These are phyloP conservation scores for Zaprionus lineosus DNA, from an alignment of 2,888 invertebrate genomes.

Conservation along the genomic window DNA sequence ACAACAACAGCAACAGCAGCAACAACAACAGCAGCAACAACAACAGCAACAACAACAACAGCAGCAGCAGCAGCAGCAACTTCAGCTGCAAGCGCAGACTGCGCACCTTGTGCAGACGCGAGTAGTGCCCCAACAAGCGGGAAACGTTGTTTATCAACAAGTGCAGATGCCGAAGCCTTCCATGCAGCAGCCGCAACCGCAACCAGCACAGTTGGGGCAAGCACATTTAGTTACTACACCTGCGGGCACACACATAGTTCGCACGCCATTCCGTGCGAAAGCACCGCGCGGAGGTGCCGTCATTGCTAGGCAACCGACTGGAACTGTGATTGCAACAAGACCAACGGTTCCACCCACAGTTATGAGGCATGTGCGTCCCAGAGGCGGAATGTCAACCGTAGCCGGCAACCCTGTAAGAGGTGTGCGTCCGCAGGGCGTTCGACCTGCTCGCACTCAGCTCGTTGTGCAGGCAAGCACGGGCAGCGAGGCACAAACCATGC, in stretches of 20 bases:
- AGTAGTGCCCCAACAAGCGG: constrained; percentile 60
- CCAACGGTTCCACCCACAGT: constrained; percentile 55
- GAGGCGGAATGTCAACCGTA: constrained; percentile 32
- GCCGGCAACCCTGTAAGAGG: constrained; percentile 37
- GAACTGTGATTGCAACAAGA: constrained; percentile 54
- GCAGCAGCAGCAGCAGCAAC: constrained; percentile 51
- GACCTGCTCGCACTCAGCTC: constrained; percentile 53
- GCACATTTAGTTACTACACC: constrained; percentile 57
- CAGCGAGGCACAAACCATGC: constrained; percentile 63
- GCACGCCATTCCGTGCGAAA: constrained; percentile 56
- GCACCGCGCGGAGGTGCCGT: constrained; percentile 48
- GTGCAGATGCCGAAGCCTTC: constrained; percentile 69
- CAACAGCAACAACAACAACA: constrained; percentile 62
- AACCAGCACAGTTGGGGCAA: constrained; percentile 37
- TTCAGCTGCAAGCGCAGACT: constrained; percentile 65
- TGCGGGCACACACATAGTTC: constrained; percentile 53
- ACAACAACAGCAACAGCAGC: no score
- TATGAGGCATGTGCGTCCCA: constrained; percentile 58
- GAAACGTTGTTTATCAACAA: constrained; percentile 78
- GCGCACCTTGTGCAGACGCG: constrained; percentile 76
- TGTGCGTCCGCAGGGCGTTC: constrained; percentile 52
- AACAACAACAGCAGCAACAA: constrained; percentile 61
- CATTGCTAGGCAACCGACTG: constrained; percentile 47
- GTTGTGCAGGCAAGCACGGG: constrained; percentile 46
- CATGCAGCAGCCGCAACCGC: constrained; percentile 43